Evolutionary conservation across 2,888 invertebrate species (phyloP).

Genomic region (Tiphia femorata): DNA sequence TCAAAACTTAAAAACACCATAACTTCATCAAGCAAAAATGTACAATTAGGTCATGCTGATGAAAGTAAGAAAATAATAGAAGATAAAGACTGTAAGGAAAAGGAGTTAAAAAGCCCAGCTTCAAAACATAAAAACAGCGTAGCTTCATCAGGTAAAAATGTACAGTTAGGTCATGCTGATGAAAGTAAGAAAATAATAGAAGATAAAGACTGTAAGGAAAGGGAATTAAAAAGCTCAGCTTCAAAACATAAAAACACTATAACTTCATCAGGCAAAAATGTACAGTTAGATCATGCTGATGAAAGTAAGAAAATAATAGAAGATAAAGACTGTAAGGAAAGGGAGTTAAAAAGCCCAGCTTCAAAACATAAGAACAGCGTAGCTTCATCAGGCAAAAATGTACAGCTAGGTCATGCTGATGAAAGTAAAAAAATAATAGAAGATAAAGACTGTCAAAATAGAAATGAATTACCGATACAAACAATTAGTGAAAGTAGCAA

Average conservation of each 20-base stretch:
- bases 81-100: neutral
- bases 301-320: conserved; percentile 3
- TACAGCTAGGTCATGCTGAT: conserved; percentile 1
- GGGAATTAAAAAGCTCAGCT: too few relatives aligned
- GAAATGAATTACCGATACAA: conserved; percentile 1
- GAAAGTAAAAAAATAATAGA: conserved; percentile 1
- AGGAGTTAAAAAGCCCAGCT: neutral
- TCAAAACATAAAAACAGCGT: conserved; percentile 5
- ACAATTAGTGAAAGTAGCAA: neutral
- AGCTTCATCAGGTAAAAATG: neutral
- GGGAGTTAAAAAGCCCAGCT: neutral
- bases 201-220: too few relatives aligned
- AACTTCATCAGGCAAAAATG: too few relatives aligned
- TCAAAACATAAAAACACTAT: conserved; percentile 35
- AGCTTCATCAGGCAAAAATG: neutral
- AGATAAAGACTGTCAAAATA: neutral
- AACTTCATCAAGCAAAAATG: too few relatives aligned
- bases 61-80: conserved; percentile 3
- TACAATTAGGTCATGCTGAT: neutral
- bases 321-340: neutral
- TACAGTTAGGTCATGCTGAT: conserved; percentile 1
- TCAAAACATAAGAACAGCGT: conserved; percentile 5
- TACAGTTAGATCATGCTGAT: neutral
- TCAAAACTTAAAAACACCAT: conserved; percentile 35
- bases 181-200: too few relatives aligned